Evolutionary conservation across 2,797 vertebrate species (phyloP).

Genomic region (Setipinna tenuifilis): DNA sequence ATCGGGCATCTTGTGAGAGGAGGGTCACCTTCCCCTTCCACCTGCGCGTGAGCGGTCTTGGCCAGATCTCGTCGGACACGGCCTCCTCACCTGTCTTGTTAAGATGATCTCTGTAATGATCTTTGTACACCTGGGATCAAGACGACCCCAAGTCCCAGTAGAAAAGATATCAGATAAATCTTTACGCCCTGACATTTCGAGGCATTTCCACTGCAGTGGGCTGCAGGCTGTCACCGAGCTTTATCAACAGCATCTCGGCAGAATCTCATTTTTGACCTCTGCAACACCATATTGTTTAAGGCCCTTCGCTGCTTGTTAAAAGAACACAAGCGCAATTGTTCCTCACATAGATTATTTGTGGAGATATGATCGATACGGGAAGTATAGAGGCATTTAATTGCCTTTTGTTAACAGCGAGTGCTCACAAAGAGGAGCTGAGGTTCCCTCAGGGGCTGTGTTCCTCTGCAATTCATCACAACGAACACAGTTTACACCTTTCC

Average conservation of each 20-base stretch:
- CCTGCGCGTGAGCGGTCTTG: neutral
- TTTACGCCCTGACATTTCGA: constrained; percentile 9
- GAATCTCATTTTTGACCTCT: neutral
- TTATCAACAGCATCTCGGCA: neutral
- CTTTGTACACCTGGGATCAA: neutral
- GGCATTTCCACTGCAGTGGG: neutral
- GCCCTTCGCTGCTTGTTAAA: neutral
- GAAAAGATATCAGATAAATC: neutral
- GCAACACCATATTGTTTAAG: neutral
- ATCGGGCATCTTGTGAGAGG: neutral
- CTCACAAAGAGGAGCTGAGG: constrained; percentile 42
- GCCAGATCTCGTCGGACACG: neutral
- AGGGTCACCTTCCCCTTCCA: constrained; percentile 45
- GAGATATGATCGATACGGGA: constrained; percentile 71
- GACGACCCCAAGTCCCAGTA: neutral
- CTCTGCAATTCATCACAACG: constrained; percentile 30
- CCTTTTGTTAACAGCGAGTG: constrained; percentile 65
- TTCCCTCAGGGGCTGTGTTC: constrained; percentile 31
- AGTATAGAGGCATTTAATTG: constrained; percentile 70
- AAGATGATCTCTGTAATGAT: constrained; percentile 5
- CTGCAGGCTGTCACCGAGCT: neutral
- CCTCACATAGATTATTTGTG: constrained; percentile 67
- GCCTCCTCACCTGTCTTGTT: neutral
- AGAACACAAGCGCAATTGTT: constrained; percentile 65
- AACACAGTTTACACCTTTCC: constrained; percentile 2